Evolutionary conservation across 2,113 vertebrate genomes (phyloP).

Genomic region (Heliornis fulica): DNA sequence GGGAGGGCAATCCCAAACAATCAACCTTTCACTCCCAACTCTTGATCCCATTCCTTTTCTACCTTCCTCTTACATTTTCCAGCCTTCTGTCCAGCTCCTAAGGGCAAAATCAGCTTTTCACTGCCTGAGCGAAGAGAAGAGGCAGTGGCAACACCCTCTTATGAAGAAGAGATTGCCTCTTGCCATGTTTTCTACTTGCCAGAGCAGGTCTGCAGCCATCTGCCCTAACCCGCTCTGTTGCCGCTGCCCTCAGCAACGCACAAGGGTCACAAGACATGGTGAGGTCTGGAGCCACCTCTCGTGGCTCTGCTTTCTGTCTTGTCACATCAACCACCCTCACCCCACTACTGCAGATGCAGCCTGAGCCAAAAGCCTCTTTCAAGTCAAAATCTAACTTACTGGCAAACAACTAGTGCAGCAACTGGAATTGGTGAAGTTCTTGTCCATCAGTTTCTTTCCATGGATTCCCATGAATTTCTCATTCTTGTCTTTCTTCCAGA

Average conservation of each 20-base stretch:
- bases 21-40: not conserved
- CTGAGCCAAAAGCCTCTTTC: not conserved
- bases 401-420: not conserved
- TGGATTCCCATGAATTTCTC: too few relatives aligned
- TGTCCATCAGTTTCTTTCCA: too few relatives aligned
- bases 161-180: not conserved
- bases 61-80: not conserved
- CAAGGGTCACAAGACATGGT: accelerated
- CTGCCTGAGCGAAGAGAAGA: not conserved
- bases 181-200: not conserved
- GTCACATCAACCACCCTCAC: not conserved
- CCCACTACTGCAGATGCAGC: not conserved
- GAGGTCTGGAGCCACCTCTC: not conserved
- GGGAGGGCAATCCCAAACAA: not conserved
- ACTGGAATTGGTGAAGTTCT: not conserved
- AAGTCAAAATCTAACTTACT: not conserved
- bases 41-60: not conserved
- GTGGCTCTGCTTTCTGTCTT: not conserved
- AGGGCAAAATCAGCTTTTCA: not conserved
- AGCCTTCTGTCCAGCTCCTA: not conserved
- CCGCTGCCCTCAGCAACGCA: not conserved
- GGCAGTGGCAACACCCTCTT: not conserved
- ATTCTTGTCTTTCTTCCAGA: not conserved
- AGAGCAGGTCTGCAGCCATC: not conserved
- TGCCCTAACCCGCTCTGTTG: accelerated